Base-by-base conservation (phyloP, 1,140 invertebrate genomes). In the Pogonomyrmex californicus region DNA sequence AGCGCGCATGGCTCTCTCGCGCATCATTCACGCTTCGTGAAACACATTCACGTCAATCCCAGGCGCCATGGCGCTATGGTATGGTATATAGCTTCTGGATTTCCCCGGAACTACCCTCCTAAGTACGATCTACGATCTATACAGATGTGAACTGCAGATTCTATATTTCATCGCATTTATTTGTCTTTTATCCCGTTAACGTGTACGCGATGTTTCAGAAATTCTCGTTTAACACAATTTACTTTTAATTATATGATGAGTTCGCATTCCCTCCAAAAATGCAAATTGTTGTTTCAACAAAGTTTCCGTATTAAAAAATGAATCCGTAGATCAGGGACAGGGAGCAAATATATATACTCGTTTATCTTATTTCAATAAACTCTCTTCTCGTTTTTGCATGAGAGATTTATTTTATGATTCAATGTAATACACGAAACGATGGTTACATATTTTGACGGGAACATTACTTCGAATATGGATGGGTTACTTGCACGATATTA, bases 41-140 rank as follows among this genome's bases (percentile, higher is more conserved):
- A 76, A 89, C 87, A 85, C 87, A 89, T 91, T 91, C 76, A 91
- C 58, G 85, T 91, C 90, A 91, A 87, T 89, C 44, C 73, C 85
- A 91, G 82, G 47, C 87, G 62, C 65, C 63, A 70, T 83, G 36
- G 63, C 76, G 87, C 88, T 23, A 23, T 0, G 23, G 86, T 86
- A 63, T 10, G 63, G 76, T 58, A 71, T 58, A 71, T 44, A 68
- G 76, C 77, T 78, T 62, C 86, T 51, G 71, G 68, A 90, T 90
- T 23, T 87, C 75, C 70, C 79, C 38, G 51, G 33, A 76, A 87
- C 86, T 82, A 89, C 86, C 71, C 75, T 78, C 78, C 82, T 41
- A 73, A 77, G 71, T 77, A 44, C 63, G 82, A 85, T 85, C 71
- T 54, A 41, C 23, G 23, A 23, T 23, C 23, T 62, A 30, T 44